These are phyloP conservation scores for Mirza zaza DNA, from an alignment of 2,113 vertebrate species.

Conservation along the genomic window DNA sequence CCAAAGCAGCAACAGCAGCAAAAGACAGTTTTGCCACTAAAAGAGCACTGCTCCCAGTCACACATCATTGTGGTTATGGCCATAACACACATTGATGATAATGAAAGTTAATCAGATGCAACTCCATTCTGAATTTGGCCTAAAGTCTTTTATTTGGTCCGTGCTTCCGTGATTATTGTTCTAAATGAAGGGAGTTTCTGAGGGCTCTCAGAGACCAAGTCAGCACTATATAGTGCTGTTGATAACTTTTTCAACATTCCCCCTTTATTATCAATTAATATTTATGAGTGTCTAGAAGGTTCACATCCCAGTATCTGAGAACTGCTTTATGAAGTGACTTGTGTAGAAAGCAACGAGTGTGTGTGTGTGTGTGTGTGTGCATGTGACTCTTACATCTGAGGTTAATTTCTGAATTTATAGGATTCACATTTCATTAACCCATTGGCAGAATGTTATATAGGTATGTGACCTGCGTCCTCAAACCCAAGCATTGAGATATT, in stretches of 20 bases:
- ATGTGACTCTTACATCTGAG: not conserved
- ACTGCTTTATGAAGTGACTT: not conserved
- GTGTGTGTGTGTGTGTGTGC: not conserved
- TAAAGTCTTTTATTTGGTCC: not conserved
- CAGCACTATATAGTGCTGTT: not conserved
- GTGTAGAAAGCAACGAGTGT: not conserved
- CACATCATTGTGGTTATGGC: fast-evolving
- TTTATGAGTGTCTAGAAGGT: slow-evolving; percentile 29
- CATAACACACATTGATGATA: not conserved
- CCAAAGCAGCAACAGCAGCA: not conserved
- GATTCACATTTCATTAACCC: slow-evolving; percentile 41
- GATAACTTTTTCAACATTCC: slow-evolving; percentile 8
- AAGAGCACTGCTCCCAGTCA: not conserved
- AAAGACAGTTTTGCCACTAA: not conserved
- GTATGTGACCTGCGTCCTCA: not conserved
- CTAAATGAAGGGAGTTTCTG: not conserved
- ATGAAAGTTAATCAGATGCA: not conserved
- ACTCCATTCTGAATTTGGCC: not conserved
- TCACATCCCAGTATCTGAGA: not conserved
- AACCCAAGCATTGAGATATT: not conserved
- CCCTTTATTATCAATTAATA: slow-evolving; percentile 55
- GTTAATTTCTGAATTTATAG: slow-evolving; percentile 25
- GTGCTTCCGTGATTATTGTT: not conserved
- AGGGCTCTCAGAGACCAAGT: not conserved
- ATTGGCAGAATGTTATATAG: not conserved